Evolutionary conservation across 2,797 vertebrate genomes (phyloP).

Genomic region (Hemibagrus guttatus): DNA sequence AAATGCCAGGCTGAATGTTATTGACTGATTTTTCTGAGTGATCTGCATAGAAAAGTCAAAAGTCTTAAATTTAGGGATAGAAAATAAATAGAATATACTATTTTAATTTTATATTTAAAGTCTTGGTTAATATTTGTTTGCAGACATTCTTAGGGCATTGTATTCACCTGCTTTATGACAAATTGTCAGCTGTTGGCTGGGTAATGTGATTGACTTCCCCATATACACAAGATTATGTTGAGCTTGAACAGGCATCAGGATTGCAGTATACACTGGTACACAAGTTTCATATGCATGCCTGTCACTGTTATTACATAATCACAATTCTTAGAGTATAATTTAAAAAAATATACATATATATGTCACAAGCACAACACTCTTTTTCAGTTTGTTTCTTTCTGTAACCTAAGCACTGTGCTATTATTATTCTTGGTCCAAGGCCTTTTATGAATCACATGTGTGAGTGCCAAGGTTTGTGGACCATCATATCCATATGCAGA

Average conservation of each 20-base stretch:
- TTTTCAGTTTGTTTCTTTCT: background rate
- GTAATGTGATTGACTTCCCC: background rate
- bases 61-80: background rate
- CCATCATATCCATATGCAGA: no score
- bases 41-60: background rate
- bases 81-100: background rate
- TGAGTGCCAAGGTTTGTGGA: no score
- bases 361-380: background rate
- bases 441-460: background rate
- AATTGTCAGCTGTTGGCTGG: background rate
- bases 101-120: background rate
- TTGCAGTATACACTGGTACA: background rate
- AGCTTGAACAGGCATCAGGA: background rate
- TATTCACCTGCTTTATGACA: background rate
- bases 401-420: background rate
- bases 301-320: background rate
- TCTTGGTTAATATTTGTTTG: background rate
- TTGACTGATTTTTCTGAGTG: background rate
- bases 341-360: background rate
- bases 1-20: constrained; percentile 18
- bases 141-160: background rate
- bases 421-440: background rate
- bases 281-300: background rate
- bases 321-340: background rate
- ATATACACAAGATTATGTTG: background rate